Conservation (phyloP, 2,888 invertebrate species). For the Glaucopsyche alexis region DNA sequence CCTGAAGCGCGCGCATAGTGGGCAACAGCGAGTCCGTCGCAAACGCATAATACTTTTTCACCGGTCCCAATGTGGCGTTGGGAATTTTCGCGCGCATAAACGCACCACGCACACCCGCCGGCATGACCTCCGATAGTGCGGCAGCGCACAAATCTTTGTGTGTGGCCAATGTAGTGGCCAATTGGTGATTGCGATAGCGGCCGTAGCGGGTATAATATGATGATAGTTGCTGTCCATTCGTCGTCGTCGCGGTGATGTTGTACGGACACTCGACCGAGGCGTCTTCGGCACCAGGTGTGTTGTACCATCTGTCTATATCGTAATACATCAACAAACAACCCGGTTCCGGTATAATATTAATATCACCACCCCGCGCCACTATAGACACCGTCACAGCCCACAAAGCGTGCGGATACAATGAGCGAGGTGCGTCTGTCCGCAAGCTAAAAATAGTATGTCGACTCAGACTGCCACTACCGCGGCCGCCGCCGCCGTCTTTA, state of each 20-base stretch:
- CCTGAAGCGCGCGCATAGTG: constrained; percentile 20
- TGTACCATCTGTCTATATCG: constrained; percentile 24
- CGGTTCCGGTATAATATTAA: neutral
- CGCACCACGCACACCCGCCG: constrained; percentile 21
- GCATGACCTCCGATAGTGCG: neutral
- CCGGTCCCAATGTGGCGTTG: constrained; percentile 27
- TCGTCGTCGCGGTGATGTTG: constrained; percentile 12
- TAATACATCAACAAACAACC: constrained; percentile 11
- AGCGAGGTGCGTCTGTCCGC: too few species aligned
- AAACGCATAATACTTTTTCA: constrained; percentile 21
- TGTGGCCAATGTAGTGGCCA: neutral
- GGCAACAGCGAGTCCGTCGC: constrained; percentile 16
- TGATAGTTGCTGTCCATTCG: neutral
- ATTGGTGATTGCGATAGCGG: neutral
- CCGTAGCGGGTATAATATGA: too few species aligned
- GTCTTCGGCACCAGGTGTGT: constrained; percentile 21
- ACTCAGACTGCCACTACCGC: too few species aligned
- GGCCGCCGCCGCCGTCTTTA: too few species aligned
- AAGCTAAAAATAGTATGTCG: too few species aligned
- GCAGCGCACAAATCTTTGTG: neutral
- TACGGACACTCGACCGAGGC: constrained; percentile 25
- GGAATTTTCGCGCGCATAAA: constrained; percentile 25
- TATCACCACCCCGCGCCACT: neutral
- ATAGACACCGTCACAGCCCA: constrained; percentile 7
- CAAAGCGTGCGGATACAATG: neutral